Percentiles rank a stretch among this genome's conserved stretches.
Evolutionary conservation across 2,888 invertebrate genomes (phyloP).

Genomic region (Epirrhoe tristata): DNA sequence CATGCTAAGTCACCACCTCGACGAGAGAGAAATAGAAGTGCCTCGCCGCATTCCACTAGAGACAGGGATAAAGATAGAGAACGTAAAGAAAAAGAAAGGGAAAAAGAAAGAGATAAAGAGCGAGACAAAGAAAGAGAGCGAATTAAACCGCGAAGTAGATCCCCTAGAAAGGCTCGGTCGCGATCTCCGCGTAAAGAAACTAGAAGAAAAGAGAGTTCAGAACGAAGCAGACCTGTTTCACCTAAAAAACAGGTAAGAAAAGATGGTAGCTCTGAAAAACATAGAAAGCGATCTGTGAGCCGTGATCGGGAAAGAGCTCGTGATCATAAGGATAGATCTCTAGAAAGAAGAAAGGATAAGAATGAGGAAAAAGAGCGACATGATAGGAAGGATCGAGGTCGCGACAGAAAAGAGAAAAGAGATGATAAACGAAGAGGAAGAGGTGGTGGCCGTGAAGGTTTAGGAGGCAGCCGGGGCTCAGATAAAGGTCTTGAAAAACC

Average conservation of each 20-base stretch:
- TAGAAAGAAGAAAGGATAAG: slow-evolving; percentile 82
- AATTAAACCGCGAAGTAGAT: slow-evolving; percentile 77
- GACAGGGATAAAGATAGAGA: slow-evolving; percentile 83
- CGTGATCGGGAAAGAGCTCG: slow-evolving; percentile 84
- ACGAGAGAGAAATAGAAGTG: slow-evolving; percentile 75
- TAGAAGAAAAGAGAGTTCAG: slow-evolving; percentile 78
- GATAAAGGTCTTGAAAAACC: slow-evolving; percentile 87
- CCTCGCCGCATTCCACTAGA: slow-evolving; percentile 73
- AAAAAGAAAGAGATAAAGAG: slow-evolving; percentile 77
- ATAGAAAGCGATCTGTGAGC: slow-evolving; percentile 71
- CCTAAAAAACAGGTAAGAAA: slow-evolving; percentile 76
- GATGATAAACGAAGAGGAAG: slow-evolving; percentile 81
- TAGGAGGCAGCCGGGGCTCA: slow-evolving; percentile 73
- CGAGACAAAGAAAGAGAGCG: slow-evolving; percentile 84
- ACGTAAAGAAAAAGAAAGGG: slow-evolving; percentile 71
- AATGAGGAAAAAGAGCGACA: slow-evolving; percentile 86
- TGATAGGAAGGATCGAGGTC: slow-evolving; percentile 89
- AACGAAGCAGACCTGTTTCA: slow-evolving; percentile 79
- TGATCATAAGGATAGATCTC: slow-evolving; percentile 79
- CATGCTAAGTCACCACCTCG: slow-evolving; percentile 79
- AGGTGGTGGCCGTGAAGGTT: slow-evolving; percentile 66
- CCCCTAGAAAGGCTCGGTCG: slow-evolving; percentile 78
- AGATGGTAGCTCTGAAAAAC: slow-evolving; percentile 74
- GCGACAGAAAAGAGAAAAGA: slow-evolving; percentile 86
- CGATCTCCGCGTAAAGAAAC: slow-evolving; percentile 79